Evolutionary conservation across 2,113 vertebrate genomes (phyloP), one percentile per base, ranked within the genome.

Genomic region (Epinephelus cyanopodus): DNA sequence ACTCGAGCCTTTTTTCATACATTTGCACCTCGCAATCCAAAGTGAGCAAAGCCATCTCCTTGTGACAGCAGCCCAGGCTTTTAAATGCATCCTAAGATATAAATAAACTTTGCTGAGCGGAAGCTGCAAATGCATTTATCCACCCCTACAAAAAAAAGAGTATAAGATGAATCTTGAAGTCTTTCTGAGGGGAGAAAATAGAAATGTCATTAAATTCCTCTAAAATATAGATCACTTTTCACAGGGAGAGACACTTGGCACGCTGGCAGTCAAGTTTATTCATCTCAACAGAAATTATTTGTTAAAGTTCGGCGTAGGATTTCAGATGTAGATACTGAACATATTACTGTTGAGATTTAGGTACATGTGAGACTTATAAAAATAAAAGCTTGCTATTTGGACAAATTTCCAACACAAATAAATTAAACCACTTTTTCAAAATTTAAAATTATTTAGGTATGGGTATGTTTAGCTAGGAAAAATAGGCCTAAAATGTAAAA

Each of bases 11-110:
- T 92, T 94, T 92, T 92, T 92, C 90, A 94, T 94, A 93, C 95
- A 95, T 96, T 96, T 95, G 92, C 94, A 95, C 95, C 95, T 95
- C 83, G 7, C 80, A 73, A 87, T 90, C 90, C 73, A 92, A 92
- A 93, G 93, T 84, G 90, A 92, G 88, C 90, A 48, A 80, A 89
- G 82, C 89, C 82, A 82, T 87, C 93, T 82, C 70, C 67, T 62
- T 47, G 69, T 93, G 93, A 95, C 92, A 92, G 91, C 82, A 86
- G 80, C 81, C 70, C 0, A 50, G 66, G 89, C 88, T 93, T 93
- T 90, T 90, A 93, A 91, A 94, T 50, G 82, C 88, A 87, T 89
- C 77, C 90, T 74, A 64, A 85, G 89, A 92, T 95, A 94, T 93
- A 95, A 95, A 95, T 95, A 95, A 90, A 92, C 80, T 88, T 86